Evolutionary conservation across 1,140 invertebrate genomes (phyloP), one percentile per base, ranked within the genome.

Genomic region (Psix sp.): DNA sequence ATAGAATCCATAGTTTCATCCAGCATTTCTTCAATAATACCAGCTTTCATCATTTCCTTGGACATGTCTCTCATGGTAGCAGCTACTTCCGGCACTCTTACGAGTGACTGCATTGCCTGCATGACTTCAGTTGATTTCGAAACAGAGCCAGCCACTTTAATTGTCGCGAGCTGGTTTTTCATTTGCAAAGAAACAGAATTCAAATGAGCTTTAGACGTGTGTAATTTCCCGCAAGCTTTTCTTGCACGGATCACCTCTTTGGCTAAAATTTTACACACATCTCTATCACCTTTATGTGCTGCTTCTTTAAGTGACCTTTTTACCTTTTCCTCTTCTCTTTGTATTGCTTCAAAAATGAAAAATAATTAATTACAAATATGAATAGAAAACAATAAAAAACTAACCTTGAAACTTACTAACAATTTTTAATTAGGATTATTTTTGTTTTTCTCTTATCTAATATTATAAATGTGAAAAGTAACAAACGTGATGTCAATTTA

Each of bases 21-120:
- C 31, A 99, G 88, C 98, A 99, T 99, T 88, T 99, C 97, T 83
- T 99, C 98, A 59, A 99, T 96, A 36, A 99, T 98, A n/a, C 98
- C 97, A 4, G 97, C 96, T 86, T 94, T 96, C 95, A 98, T 99
- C 97, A 99, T 99, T 90, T 99, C 98, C 86, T 96, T 98, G 0
- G 97, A 98, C 87, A 99, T 89, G 76, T 99, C 98, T 80, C 96
- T 91, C 98, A 99, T 99, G 0, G 96, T 98, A 11, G 92, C 92
- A 1, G 96, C 94, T 13, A 99, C 92, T 88, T 99, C 97, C 0
- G 96, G 96, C 3, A 99, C 89, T 77, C 93, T 91, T 0, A 99
- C 87, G 5, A 99, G 85, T 21, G 91, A 90, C 79, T 99, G 97
- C 96, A 99, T 99, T 0, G 94, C 94, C 86, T 96, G 94, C 98